Base-by-base conservation (phyloP, 2,113 vertebrate species). In the Hippocampus abdominalis region DNA sequence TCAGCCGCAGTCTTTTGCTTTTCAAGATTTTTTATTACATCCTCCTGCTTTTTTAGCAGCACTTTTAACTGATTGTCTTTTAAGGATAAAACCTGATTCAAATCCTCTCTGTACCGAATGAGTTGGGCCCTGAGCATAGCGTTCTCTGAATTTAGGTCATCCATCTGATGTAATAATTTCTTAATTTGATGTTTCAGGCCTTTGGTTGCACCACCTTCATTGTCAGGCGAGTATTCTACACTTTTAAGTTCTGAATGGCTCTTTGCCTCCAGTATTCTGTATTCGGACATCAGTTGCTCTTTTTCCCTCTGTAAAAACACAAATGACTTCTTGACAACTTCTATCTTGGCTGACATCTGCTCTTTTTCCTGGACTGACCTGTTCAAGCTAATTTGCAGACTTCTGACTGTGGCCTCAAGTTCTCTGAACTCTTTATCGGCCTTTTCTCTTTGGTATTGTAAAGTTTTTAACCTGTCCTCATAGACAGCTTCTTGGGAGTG, bases 71-170 rank as follows among this genome's bases (percentile, higher is more conserved):
- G 95, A 85, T 94, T 92, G 83, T 96, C 94, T 74, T 96, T 96
- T 21, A 96, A 84, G 21, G 92, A 94, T 7, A 96, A 80, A 32
- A 95, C 94, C n/a, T 94, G 93, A 60, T 96, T 95, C 11, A 96
- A 75, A 68, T 96, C 95, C 70, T 96, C 94, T 74, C 94, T 90
- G 76, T 96, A 95, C 2, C 94, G 92, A 48, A 95, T 86, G 44
- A 96, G 90, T 27, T 96, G 95, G 7, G 95, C 95, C 84, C 88
- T 91, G 21, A 95, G 91, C 94, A 95, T 93, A 0, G 95, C 95
- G 1, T 96, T 96, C 87, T 96, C 94, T 2, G 94, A 95, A 82
- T 96, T 94, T 12, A 96, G 91, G 81, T 96, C 95, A 57, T 96
- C 95, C 82, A 92, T 91, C 71, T 91, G 92, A 79, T 94, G 91